Base-by-base conservation (phyloP, 2,888 invertebrate genomes). In the Diabrotica balteata region DNA sequence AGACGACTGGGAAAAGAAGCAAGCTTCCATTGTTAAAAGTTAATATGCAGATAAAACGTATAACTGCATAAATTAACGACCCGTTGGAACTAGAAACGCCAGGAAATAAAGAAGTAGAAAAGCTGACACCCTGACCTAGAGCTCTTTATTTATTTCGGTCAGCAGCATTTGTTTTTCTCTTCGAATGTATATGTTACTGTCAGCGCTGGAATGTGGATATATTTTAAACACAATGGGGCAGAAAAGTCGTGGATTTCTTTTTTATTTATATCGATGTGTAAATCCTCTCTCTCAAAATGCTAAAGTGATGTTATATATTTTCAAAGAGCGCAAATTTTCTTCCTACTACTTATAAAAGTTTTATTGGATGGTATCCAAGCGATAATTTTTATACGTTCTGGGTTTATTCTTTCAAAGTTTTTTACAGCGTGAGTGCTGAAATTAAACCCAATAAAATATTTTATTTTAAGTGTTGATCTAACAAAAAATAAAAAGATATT, bases 171-270 rank as follows among this genome's bases (percentile, higher is more conserved):
- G 62, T 68, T 71, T 64, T 67, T 57, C 52, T 64, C 47, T 55
- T 51, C 65, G 61, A 63, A 64, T 67, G 59, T 67, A 68, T 68
- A 66, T 59, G 68, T 71, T 66, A 66, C 68, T 68, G 71, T 71
- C 65, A 49, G 62, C 44, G 57, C 22, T 52, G 55, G 67, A 66
- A 71, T 63, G 66, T 47, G 61, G 61, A 63, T 72, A 71, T 63
- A 66, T 69, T 63, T 69, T 52, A 63, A 58, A 44, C 50, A 63
- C 53, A 62, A 65, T 68, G 65, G 65, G 62, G 49, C 43, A 62
- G 62, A 69, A 69, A 65, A 63, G 59, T 69, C 59, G 51, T 42
- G 59, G 51, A 45, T n/a, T 46, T 51, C 64, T 63, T 59, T 63
- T 59, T 65, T 55, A 53, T 51, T 62, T 62, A 63, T 58, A 55